Conservation (phyloP, 2,113 vertebrate genomes). For the Melozone crissalis region DNA sequence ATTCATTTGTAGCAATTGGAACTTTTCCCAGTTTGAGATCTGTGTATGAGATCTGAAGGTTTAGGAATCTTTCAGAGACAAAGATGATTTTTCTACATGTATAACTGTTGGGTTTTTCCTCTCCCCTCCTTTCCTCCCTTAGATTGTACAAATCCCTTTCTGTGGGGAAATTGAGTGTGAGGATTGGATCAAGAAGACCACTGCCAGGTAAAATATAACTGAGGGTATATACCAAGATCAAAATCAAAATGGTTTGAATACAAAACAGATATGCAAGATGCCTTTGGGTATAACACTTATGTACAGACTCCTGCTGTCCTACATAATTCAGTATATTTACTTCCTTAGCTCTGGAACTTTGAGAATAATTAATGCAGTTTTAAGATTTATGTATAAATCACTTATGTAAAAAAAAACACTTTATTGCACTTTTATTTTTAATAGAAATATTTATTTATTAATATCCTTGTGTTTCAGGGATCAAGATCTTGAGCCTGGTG, state of each 20-base stretch:
- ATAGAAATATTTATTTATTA: background rate
- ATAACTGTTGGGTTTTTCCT: background rate
- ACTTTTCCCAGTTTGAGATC: background rate
- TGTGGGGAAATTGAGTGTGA: conserved; percentile 93
- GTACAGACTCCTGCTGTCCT: background rate
- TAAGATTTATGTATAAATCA: background rate
- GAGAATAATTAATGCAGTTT: background rate
- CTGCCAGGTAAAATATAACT: conserved; percentile 84
- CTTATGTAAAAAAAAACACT: too few relatives aligned
- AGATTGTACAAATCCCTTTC: conserved; percentile 97
- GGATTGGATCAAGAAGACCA: conserved; percentile 98
- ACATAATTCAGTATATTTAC: background rate
- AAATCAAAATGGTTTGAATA: background rate
- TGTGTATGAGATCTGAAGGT: background rate
- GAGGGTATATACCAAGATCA: background rate
- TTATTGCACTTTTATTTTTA: background rate
- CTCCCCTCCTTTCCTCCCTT: background rate
- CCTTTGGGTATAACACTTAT: background rate
- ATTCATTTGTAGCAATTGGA: background rate
- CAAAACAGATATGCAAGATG: background rate
- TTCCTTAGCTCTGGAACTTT: background rate
- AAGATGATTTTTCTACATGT: background rate
- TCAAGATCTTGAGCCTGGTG: conserved; percentile 95
- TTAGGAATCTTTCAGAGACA: background rate
- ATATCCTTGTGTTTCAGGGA: conserved; percentile 79